Conservation (phyloP, 2,797 vertebrate species). For the Enteromius anoplus region DNA sequence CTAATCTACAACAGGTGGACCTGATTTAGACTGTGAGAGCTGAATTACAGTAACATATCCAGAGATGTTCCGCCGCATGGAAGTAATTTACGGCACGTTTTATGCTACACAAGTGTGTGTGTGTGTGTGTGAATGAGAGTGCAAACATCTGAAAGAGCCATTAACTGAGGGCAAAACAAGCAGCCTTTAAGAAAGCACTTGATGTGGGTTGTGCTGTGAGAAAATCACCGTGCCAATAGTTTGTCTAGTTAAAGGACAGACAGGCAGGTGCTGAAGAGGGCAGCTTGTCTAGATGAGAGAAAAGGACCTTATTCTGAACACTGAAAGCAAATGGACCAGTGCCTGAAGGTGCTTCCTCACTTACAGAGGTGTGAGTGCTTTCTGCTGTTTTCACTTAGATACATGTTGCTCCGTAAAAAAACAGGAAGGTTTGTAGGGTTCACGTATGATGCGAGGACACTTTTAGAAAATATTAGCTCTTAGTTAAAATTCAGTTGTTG, state of each 20-base stretch:
- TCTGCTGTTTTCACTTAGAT: conserved; percentile 74
- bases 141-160: conserved; percentile 36
- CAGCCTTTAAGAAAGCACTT: conserved; percentile 29
- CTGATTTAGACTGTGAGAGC: conserved; percentile 44
- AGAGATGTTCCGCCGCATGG: conserved; percentile 42
- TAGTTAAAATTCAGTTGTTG: background rate
- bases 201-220: conserved; percentile 26
- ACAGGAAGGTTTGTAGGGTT: conserved; percentile 24
- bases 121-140: conserved; percentile 39
- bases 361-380: conserved; percentile 70
- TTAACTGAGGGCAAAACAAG: conserved; percentile 39
- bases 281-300: conserved; percentile 50
- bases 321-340: conserved; percentile 28
- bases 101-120: conserved; percentile 15
- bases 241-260: conserved; percentile 53
- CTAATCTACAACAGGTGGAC: conserved; percentile 51
- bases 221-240: conserved; percentile 40
- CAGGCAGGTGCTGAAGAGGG: conserved; percentile 50
- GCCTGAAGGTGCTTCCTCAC: conserved; percentile 37
- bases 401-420: conserved; percentile 62
- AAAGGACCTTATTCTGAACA: conserved; percentile 41
- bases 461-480: background rate
- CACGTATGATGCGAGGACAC: background rate
- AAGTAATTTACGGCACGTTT: conserved; percentile 44
- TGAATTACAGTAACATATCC: conserved; percentile 38